Evolutionary conservation across 2,113 vertebrate genomes (phyloP).

Genomic region (Nettapus auritus): DNA sequence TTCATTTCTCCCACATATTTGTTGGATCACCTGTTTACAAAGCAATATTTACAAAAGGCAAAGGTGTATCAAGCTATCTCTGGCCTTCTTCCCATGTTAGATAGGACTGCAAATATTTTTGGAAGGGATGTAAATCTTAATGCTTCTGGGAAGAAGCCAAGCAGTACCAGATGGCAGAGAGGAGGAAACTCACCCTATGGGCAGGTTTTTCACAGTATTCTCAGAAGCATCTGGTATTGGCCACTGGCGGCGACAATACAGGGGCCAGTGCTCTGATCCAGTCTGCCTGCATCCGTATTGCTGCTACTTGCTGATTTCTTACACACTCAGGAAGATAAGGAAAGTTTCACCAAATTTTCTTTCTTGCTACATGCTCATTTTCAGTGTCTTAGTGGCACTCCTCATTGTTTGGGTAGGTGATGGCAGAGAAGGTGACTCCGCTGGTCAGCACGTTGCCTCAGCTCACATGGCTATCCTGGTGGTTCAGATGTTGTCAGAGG

Average conservation of each 20-base stretch:
- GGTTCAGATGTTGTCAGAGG: neutral
- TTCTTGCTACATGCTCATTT: neutral
- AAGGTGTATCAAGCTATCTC: neutral
- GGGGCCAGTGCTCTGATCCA: neutral
- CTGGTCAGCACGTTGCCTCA: neutral
- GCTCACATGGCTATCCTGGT: rapidly evolving
- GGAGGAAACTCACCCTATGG: slow-evolving; percentile 28
- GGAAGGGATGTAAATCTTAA: slow-evolving; percentile 37
- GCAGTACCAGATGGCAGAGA: neutral
- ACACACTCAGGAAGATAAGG: neutral
- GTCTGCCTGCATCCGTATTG: neutral
- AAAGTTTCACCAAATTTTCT: neutral
- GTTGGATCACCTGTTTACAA: neutral
- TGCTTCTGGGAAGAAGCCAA: slow-evolving; percentile 43
- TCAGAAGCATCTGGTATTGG: slow-evolving; percentile 38
- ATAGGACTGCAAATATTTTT: slow-evolving; percentile 48
- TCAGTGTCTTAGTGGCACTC: neutral
- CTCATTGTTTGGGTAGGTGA: neutral
- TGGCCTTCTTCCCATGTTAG: slow-evolving; percentile 13
- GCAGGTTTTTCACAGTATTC: slow-evolving; percentile 25
- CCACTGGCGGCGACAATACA: neutral
- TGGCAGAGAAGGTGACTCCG: neutral
- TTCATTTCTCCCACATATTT: neutral
- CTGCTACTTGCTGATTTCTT: neutral
- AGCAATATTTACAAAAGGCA: neutral